Conservation (phyloP, 2,888 invertebrate genomes). For the Andrena bucephala region DNA sequence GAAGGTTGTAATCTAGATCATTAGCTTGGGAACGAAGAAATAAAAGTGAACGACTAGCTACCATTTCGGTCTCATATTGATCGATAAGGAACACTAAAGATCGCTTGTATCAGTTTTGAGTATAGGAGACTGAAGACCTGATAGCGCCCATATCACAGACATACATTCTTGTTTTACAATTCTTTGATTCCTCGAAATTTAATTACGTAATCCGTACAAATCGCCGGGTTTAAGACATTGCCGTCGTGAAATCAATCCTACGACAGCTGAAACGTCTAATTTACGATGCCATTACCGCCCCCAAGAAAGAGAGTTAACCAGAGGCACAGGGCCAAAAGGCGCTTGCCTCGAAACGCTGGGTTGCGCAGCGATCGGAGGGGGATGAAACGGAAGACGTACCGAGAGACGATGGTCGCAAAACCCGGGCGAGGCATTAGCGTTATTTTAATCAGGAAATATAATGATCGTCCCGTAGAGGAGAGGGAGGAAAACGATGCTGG, state of each 20-base stretch:
- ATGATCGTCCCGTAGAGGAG: slow-evolving; percentile 68
- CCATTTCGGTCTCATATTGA: background rate
- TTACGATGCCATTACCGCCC: slow-evolving; percentile 61
- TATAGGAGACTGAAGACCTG: background rate
- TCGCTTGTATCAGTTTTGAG: background rate
- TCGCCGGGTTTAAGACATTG: background rate
- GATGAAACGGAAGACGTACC: slow-evolving; percentile 34
- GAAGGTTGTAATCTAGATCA: background rate
- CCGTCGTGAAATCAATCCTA: slow-evolving; percentile 65
- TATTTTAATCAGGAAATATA: slow-evolving; percentile 78
- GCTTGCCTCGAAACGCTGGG: slow-evolving; percentile 49
- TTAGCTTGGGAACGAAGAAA: background rate
- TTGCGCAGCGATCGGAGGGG: slow-evolving; percentile 25
- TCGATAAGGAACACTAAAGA: no score
- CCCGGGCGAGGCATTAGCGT: slow-evolving; percentile 65
- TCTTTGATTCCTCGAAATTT: background rate
- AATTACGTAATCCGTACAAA: slow-evolving; percentile 7
- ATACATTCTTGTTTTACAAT: background rate
- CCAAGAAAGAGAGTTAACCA: slow-evolving; percentile 46
- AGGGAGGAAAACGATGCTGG: slow-evolving; percentile 38
- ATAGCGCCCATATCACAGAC: background rate
- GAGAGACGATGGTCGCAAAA: slow-evolving; percentile 55
- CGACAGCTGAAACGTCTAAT: slow-evolving; percentile 56
- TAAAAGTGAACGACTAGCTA: background rate
- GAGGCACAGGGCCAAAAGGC: slow-evolving; percentile 74